Conservation (phyloP, 2,888 invertebrate species). For the Idaea straminata region DNA sequence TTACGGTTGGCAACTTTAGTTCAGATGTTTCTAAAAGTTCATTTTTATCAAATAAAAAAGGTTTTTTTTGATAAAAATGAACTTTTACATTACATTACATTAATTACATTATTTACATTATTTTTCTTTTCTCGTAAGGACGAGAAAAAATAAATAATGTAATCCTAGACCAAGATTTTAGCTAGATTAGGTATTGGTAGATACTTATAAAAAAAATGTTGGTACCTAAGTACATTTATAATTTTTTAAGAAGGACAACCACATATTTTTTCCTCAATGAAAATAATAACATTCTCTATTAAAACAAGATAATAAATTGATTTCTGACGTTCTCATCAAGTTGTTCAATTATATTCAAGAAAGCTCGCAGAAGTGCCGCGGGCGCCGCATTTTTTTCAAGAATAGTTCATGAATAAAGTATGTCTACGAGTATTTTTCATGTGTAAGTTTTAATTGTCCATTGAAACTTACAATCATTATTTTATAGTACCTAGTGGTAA, state of each 20-base stretch:
- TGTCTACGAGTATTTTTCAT: constrained; percentile 3
- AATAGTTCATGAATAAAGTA: constrained; percentile 19
- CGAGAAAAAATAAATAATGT: no score
- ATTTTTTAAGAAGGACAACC: background rate
- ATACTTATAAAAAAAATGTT: no score
- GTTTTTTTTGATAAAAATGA: no score
- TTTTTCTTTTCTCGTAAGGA: no score
- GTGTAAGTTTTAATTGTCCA: constrained; percentile 6
- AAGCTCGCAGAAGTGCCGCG: constrained; percentile 18
- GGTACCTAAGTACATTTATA: no score
- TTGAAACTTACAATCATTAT: background rate
- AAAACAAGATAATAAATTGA: constrained; percentile 50
- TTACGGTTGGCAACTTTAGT: no score
- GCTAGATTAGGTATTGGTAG: no score
- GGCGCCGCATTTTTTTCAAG: constrained; percentile 21
- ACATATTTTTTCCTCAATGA: constrained; percentile 9
- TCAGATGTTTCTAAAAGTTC: no score
- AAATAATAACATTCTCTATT: constrained; percentile 24
- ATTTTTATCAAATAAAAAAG: no score
- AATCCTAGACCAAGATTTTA: no score
- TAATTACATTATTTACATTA: no score
- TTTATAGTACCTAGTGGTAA: background rate
- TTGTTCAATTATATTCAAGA: constrained; percentile 41
- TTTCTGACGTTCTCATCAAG: constrained; percentile 48
- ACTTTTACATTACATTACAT: no score